Conservation (phyloP, 2,113 vertebrate genomes). For the Piliocolobus tephrosceles region DNA sequence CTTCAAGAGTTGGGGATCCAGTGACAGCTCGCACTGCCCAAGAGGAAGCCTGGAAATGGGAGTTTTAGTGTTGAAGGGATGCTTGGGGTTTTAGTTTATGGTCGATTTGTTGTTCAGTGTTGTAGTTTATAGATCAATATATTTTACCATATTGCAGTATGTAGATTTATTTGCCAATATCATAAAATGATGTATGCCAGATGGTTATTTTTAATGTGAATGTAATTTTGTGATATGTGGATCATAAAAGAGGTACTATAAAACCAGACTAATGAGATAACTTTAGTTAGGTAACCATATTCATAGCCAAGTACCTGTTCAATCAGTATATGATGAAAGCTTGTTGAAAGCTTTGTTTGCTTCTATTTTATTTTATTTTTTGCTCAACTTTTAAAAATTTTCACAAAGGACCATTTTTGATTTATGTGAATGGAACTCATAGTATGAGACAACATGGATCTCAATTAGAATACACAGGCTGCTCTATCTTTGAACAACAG, state of each 20-base stretch:
- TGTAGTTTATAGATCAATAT: slow-evolving; percentile 62
- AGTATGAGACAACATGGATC: not conserved
- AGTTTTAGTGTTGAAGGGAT: not conserved
- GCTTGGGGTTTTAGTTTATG: slow-evolving; percentile 40
- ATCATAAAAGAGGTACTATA: slow-evolving; percentile 61
- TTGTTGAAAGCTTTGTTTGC: slow-evolving; percentile 25
- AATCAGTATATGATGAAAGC: slow-evolving; percentile 29
- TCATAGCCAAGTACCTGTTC: slow-evolving; percentile 15
- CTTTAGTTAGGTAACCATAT: slow-evolving; percentile 48
- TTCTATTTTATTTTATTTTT: not conserved
- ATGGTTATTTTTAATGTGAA: slow-evolving; percentile 68
- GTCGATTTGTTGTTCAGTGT: slow-evolving; percentile 50
- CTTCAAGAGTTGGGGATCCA: not conserved
- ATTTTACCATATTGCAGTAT: slow-evolving; percentile 42
- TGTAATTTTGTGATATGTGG: slow-evolving; percentile 54
- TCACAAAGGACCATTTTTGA: not conserved
- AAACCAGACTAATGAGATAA: slow-evolving; percentile 56
- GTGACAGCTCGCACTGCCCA: not conserved
- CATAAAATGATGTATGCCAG: slow-evolving; percentile 61
- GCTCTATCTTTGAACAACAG: not conserved
- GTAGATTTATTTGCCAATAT: slow-evolving; percentile 65
- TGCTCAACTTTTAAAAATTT: not conserved
- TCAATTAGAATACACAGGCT: not conserved
- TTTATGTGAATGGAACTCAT: not conserved
- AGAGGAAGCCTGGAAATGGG: not conserved